Evolutionary conservation across 2,113 vertebrate species (phyloP), one percentile per base, ranked within the genome.

Genomic region (Elachura formosa): DNA sequence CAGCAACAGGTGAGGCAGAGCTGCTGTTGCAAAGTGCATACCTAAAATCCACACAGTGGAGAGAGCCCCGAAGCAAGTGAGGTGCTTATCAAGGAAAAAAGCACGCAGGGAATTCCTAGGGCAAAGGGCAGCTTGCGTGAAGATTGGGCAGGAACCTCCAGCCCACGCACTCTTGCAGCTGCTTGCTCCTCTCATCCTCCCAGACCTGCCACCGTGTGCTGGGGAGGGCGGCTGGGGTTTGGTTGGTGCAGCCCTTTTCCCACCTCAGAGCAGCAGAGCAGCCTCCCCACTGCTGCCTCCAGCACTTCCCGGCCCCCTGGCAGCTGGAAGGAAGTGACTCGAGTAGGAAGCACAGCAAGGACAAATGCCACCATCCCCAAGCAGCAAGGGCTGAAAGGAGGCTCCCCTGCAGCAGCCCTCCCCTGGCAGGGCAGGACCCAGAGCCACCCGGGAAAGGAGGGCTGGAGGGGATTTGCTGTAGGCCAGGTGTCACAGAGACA

Each of bases 151-250:
- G 66, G 64, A 90, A 22, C 55, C 72, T 83, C 68, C 89, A 88
- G 83, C 94, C 93, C 95, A 94, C 75, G 51, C 59, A 16, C 0
- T 9, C 87, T 66, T 89, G 78, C 94, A 89, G 95, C 94, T 94
- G 89, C 95, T 77, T 90, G 95, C 51, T 85, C 40, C 34, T 41
- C 84, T 49, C 68, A 11, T 13, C 75, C 79, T 87, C 90, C 72
- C 90, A 24, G 36, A 78, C 59, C 18, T 16, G 87, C 89, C 89
- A 3, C 74, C 2, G 7, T 43, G 88, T 34, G 74, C 46, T 0
- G 15, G 58, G 34, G 40, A 36, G n/a, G 80, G 52, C 4, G 1
- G 73, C 20, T 48, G 33, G 59, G 84, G 38, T 20, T 91, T 34
- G 84, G 15, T 63, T 77, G 38, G 41, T 14, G 55, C 89, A 87